These are phyloP conservation scores for Hydrophis major DNA, from an alignment of 2,797 vertebrate genomes.

Conservation along the genomic window DNA sequence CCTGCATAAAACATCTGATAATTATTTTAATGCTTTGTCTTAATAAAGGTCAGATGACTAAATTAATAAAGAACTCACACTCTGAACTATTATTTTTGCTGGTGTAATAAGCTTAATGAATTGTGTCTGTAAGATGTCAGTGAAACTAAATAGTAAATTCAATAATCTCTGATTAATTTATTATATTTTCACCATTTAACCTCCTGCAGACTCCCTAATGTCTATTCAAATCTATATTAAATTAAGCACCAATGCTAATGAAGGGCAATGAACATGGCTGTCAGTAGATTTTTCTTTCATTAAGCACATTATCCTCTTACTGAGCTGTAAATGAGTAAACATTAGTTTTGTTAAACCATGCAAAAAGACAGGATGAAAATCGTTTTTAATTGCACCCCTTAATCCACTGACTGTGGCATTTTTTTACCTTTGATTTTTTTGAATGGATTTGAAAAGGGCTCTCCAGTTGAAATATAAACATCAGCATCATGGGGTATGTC, in stretches of 20 bases:
- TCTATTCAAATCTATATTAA: slow-evolving; percentile 86
- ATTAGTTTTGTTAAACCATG: slow-evolving; percentile 80
- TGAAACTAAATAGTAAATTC: slow-evolving; percentile 80
- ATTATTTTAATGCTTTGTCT: slow-evolving; percentile 47
- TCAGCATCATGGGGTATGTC: slow-evolving; percentile 64
- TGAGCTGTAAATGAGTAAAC: slow-evolving; percentile 82
- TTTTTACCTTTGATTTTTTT: slow-evolving; percentile 70
- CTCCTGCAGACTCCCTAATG: slow-evolving; percentile 85
- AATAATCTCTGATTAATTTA: slow-evolving; percentile 81
- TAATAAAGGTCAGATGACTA: slow-evolving; percentile 54
- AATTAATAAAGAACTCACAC: slow-evolving; percentile 63
- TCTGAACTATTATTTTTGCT: slow-evolving; percentile 63
- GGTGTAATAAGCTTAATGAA: slow-evolving; percentile 73
- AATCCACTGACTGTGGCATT: slow-evolving; percentile 56
- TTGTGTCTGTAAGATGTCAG: slow-evolving; percentile 77
- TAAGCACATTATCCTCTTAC: slow-evolving; percentile 85
- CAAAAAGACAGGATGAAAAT: slow-evolving; percentile 76
- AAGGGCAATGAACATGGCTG: slow-evolving; percentile 84
- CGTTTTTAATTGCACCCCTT: slow-evolving; percentile 71
- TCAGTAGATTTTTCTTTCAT: slow-evolving; percentile 86
- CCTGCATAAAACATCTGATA: slow-evolving; percentile 34
- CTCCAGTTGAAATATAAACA: slow-evolving; percentile 67
- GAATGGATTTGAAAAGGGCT: slow-evolving; percentile 64
- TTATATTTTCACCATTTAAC: slow-evolving; percentile 83
- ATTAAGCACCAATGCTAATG: slow-evolving; percentile 84